phyloP scores from a whole-genome alignment of 2,797 vertebrate species.

The Iguana delicatissima region DNA sequence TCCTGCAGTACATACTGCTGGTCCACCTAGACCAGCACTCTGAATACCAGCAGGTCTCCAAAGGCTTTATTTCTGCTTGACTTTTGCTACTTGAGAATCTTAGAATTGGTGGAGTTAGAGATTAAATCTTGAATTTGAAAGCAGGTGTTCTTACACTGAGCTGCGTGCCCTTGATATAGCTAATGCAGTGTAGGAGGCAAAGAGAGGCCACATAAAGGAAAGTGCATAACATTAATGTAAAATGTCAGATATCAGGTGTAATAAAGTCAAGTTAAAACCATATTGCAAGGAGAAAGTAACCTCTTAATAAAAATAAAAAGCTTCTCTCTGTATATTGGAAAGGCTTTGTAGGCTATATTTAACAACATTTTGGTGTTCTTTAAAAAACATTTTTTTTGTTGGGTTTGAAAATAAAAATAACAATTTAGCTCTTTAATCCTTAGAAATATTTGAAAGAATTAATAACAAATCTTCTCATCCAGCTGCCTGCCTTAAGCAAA shows the following conservation, averaged over 20 bases:
- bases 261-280: conserved; percentile 25
- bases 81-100: not conserved
- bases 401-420: conserved; percentile 68
- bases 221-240: conserved; percentile 6
- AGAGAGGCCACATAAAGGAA: not conserved
- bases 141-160: not conserved
- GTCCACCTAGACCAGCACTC: not conserved
- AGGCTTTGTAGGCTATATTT: not conserved
- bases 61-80: not conserved
- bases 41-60: not conserved
- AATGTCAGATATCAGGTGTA: conserved; percentile 14
- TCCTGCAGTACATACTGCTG: not conserved
- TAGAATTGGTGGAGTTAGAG: not conserved
- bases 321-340: not conserved
- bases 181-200: not conserved
- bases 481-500: conserved; percentile 50
- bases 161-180: not conserved
- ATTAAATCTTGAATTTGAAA: not conserved
- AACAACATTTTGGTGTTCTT: conserved; percentile 4
- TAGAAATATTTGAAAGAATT: conserved; percentile 64
- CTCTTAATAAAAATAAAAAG: not conserved
- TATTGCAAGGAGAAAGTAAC: conserved; percentile 9
- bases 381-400: not conserved
- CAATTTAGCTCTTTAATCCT: conserved; percentile 58
- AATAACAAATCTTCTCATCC: conserved; percentile 63